Base-by-base conservation (phyloP, 2,797 vertebrate species). In the Cacajao melanocephalus region DNA sequence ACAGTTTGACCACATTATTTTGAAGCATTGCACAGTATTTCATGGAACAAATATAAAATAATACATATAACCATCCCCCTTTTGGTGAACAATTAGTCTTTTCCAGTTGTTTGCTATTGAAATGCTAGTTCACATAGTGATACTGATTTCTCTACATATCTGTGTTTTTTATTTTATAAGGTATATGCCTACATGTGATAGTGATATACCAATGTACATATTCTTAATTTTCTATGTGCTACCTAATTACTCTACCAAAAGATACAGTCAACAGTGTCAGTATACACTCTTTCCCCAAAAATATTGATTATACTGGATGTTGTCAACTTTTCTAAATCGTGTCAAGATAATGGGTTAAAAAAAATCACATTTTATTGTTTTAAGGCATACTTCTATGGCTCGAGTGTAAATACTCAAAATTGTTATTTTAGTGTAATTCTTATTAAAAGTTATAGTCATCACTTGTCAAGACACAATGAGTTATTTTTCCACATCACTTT, bases 361-460 rank as follows among this genome's bases (percentile, higher is more conserved):
- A 80, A 5, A 46, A 36, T 80, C 36, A 41, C 3, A 28, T 61
- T 80, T 72, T 93, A 5, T 48, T 93, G 8, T 57, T 58, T 90
- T 87, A 52, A 87, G 81, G 67, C 89, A 14, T 4, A 88, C 22
- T 94, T 95, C 33, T 64, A 7, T 73, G 24, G 6, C 1, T 50
- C 4, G 10, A 82, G 9, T 57, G 95, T 89, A 85, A 88, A 61
- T 70, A 84, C 61, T 80, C 41, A n/a, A n/a, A 81, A 41, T 76
- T 50, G 15, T 73, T 82, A 36, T 80, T 88, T 83, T 91, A 28
- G 48, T 55, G 2, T 30, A 73, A 15, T 39, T 70, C 12, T 57
- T 92, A 36, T 57, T 84, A 78, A 96, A 95, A 95, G 36, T 93
- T 95, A 79, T 17, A 70, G 13, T 81, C 7, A 78, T 75, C 33